Evolutionary conservation across 1,140 invertebrate species (phyloP), one percentile per base, ranked within the genome.

Genomic region (Berghia stephanieae): DNA sequence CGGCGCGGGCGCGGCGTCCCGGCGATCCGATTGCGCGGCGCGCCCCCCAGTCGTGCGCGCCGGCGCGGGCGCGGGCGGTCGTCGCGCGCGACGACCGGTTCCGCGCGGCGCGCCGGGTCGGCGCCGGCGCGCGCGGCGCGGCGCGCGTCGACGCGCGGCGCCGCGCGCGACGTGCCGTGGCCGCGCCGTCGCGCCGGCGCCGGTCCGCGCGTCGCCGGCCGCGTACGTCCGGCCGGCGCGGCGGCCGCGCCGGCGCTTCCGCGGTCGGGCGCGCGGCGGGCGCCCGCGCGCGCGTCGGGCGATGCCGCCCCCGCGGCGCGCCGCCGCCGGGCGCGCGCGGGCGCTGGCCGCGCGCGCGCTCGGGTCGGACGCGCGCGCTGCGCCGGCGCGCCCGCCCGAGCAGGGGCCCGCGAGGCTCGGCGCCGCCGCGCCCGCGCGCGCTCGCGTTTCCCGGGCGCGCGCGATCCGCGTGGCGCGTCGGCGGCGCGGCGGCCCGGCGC

Each of bases 71-170:
- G 18, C 70, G 75, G 16, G 43, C 44, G 49, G 67, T 55, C 6
- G 10, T 43, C 21, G 42, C 2, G 60, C 76, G 73, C 16, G 46
- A 57, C 2, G 75, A 66, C 2, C 60, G 71, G 6, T 52, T 46
- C 46, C 68, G 67, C 0, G 75, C 38, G n/a, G 66, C 71, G 72
- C 79, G 27, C 67, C 76, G 13, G 75, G n/a, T 10, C 68, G 34
- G 18, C 55, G 42, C 34, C 75, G 44, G 18, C 79, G 72, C 21
- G 75, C 4, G 79, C 74, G 34, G 66, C 77, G 3, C 71, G 78
- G 21, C 38, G 57, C 5, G 4, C 10, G 8, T n/a, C 6, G 27
- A 38, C 10, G 21, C 27, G 5, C 8, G 8, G 4, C 5, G 27
- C 27, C 5, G 67, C n/a, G 8, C 6, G 5, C 31, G 10, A 21